Evolutionary conservation across 2,888 invertebrate species (phyloP), one percentile per base, ranked within the genome.

Genomic region (Ochropleura leucogaster): DNA sequence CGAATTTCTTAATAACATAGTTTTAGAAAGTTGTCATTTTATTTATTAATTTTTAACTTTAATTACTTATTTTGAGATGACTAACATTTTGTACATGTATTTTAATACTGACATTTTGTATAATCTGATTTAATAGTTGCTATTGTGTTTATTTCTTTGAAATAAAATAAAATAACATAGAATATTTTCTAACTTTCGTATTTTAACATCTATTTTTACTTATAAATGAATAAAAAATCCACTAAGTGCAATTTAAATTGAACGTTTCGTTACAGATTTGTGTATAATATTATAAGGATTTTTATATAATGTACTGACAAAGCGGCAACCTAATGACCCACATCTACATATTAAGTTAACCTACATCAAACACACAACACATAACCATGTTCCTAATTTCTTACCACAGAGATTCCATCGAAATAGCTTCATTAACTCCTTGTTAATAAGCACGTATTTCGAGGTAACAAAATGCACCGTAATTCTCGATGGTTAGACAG

Each of bases 401-500:
- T 16, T 55, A 64, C 63, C 62, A 30, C 1, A 44, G 16, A 14
- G 7, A 20, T 30, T 51, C 20, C 30, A 60, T 71, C 60, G 51
- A 82, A 64, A 71, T 70, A 60, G 49, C n/a, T 64, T 70, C 16
- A 82, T 82, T 67, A 81, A 40, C 30, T n/a, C 59, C 8, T 42
- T 8, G 53, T 49, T 64, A 79, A 47, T 62, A 42, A 64, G 14
- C 12, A 9, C 66, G 57, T 62, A 69, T n/a, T 74, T 46, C 4
- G 30, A 74, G 6, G 20, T 55, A 14, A 55, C 20, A 20, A 12
- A 10, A 53, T n/a, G n/a, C n/a, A 20, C 1, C 5, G 10, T 20
- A 10, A 20, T 53, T 9, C n/a, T 0, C 10, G 2, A 12, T 10
- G 20, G n/a, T 12, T 20, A 12, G 20, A 12, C 20, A 20, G 20